Percentiles rank a stretch among this genome's conserved stretches.
These are phyloP conservation scores for Acanthurus leucopareius DNA, from an alignment of 2,797 vertebrate species.

Conservation along the genomic window DNA sequence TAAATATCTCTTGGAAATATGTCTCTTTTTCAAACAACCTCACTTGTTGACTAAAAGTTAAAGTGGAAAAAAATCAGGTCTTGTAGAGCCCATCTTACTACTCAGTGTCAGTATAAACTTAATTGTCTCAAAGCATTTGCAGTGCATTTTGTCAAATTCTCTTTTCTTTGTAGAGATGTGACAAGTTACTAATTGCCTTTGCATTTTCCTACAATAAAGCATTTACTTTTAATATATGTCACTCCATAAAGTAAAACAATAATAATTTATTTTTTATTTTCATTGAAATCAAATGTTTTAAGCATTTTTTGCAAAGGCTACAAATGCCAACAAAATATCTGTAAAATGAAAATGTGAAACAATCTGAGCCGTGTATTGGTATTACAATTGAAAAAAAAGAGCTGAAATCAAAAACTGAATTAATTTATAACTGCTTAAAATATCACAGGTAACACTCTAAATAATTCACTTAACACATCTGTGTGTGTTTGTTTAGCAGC, in stretches of 20 bases:
- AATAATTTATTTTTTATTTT: background rate
- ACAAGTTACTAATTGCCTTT: background rate
- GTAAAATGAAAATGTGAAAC: background rate
- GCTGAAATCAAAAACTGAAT: slow-evolving; percentile 23
- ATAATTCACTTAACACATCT: slow-evolving; percentile 3
- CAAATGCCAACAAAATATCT: background rate
- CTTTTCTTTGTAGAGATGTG: background rate
- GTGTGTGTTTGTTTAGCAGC: slow-evolving; percentile 82
- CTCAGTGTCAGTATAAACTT: slow-evolving; percentile 4
- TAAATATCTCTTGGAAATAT: background rate
- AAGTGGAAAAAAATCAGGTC: slow-evolving; percentile 20
- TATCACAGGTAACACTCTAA: slow-evolving; percentile 4
- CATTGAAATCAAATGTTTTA: slow-evolving; percentile 5
- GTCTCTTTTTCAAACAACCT: slow-evolving; percentile 18
- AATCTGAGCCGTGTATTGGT: background rate
- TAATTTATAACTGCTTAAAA: background rate
- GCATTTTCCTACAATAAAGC: background rate
- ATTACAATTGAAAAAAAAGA: slow-evolving; percentile 3
- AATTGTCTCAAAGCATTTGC: slow-evolving; percentile 11
- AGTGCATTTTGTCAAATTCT: background rate
- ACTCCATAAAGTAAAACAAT: slow-evolving; percentile 5
- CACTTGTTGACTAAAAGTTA: background rate
- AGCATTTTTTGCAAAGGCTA: slow-evolving; percentile 3
- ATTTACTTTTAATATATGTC: background rate
- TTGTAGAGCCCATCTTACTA: background rate